These are phyloP conservation scores for Ibycter americanus DNA, from an alignment of 2,797 vertebrate genomes.

Conservation along the genomic window DNA sequence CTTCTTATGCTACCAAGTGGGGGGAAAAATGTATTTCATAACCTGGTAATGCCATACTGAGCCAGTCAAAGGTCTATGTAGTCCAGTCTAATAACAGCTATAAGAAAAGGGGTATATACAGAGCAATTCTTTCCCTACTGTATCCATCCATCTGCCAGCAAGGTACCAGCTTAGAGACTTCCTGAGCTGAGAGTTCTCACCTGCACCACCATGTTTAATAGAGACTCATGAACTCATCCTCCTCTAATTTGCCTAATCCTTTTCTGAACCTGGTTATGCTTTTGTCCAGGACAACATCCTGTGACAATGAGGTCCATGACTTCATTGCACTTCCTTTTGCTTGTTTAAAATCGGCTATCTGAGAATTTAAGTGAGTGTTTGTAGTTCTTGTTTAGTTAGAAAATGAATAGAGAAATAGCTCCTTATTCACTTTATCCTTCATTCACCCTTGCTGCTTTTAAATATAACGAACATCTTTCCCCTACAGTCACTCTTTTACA, in stretches of 20 bases:
- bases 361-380: neutral
- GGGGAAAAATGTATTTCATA: neutral
- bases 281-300: neutral
- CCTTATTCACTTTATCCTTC: neutral
- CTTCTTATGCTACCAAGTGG: neutral
- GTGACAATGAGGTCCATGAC: neutral
- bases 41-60: neutral
- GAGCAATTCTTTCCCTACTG: neutral
- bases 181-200: neutral
- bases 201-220: neutral
- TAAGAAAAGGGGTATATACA: neutral
- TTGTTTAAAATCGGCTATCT: neutral
- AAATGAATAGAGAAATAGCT: neutral
- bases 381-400: neutral
- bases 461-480: neutral
- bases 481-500: neutral
- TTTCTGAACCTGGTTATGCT: neutral
- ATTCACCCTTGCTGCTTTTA: neutral
- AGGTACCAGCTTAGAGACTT: neutral
- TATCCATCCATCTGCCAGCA: neutral
- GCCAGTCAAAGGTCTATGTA: neutral
- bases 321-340: neutral
- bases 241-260: neutral
- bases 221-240: neutral
- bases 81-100: neutral